Evolutionary conservation across 2,888 invertebrate genomes (phyloP).

Genomic region (Bombylius discolor): DNA sequence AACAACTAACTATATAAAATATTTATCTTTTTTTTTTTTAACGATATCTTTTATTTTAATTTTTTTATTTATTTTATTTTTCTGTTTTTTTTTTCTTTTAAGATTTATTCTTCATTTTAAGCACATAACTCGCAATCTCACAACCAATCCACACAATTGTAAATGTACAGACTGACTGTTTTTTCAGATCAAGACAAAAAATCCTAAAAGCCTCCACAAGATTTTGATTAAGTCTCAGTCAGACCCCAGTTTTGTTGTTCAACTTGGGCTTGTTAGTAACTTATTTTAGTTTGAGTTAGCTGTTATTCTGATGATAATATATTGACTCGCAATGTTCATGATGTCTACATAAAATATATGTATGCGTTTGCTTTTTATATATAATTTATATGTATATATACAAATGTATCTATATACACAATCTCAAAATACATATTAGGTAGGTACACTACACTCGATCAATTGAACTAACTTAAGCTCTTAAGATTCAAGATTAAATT

Average conservation of each 20-base stretch:
- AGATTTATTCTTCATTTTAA: no score
- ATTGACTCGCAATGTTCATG: not conserved
- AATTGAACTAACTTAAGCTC: no score
- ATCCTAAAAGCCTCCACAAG: conserved; percentile 15
- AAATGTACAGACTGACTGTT: conserved; percentile 39
- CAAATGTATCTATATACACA: not conserved
- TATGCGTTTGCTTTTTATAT: not conserved
- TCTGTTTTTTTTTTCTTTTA: no score
- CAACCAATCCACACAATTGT: conserved; percentile 34
- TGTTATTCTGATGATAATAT: not conserved
- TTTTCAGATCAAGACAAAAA: conserved; percentile 19
- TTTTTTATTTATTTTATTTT: no score
- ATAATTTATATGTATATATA: not conserved
- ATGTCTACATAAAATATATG: not conserved
- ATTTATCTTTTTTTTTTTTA: no score
- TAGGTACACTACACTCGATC: no score
- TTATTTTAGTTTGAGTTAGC: not conserved
- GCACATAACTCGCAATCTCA: conserved; percentile 1
- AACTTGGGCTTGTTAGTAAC: not conserved
- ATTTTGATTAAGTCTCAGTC: not conserved
- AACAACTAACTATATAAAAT: no score
- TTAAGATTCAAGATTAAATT: no score
- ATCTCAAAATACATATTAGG: no score
- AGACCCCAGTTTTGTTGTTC: not conserved
- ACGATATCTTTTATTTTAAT: no score